These are phyloP conservation scores for Trichogramma dendrolimi DNA, from an alignment of 2,888 invertebrate species.

Conservation along the genomic window DNA sequence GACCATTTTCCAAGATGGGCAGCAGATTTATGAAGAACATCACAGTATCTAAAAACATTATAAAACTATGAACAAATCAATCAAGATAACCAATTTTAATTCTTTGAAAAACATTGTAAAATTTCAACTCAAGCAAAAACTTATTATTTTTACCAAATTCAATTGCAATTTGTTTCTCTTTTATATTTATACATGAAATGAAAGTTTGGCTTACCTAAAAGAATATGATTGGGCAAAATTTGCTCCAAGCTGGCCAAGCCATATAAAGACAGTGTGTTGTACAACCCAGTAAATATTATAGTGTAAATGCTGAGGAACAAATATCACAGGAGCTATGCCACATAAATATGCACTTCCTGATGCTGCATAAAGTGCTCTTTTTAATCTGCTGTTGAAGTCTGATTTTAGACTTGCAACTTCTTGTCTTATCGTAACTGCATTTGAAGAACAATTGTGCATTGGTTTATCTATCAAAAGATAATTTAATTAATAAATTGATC, in stretches of 20 bases:
- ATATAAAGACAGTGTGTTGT: constrained; percentile 79
- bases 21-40: constrained; percentile 85
- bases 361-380: constrained; percentile 67
- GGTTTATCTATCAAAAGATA: constrained; percentile 56
- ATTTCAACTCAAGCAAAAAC: not conserved
- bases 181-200: too few relatives aligned
- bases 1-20: constrained; percentile 83
- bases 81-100: constrained; percentile 9
- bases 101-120: not conserved
- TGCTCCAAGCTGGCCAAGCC: constrained; percentile 72
- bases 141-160: not conserved
- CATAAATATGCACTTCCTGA: constrained; percentile 47
- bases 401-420: constrained; percentile 81
- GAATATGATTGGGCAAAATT: constrained; percentile 57
- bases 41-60: constrained; percentile 62
- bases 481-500: constrained; percentile 16
- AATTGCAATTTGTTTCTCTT: constrained; percentile 21
- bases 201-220: constrained; percentile 50
- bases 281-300: constrained; percentile 81
- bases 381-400: constrained; percentile 86
- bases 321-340: constrained; percentile 47
- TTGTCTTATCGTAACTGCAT: constrained; percentile 67
- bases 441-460: constrained; percentile 73
- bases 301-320: constrained; percentile 56
- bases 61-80: constrained; percentile 16